These are phyloP conservation scores for Apotomis betuletana DNA, from an alignment of 2,888 invertebrate species.

Conservation along the genomic window DNA sequence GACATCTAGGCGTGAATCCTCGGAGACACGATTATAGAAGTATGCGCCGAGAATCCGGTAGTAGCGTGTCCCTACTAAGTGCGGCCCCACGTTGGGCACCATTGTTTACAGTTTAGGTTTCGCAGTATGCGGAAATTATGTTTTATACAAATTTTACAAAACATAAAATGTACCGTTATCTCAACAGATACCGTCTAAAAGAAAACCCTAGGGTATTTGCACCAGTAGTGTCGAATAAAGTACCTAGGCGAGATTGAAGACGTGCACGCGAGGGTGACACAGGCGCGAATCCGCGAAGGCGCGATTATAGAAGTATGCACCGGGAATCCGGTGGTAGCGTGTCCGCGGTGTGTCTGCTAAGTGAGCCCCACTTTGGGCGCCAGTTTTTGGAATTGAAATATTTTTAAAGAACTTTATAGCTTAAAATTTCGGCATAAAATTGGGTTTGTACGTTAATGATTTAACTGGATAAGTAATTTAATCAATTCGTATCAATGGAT, in stretches of 20 bases:
- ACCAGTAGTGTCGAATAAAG: constrained; percentile 53
- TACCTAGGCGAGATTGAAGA: constrained; percentile 59
- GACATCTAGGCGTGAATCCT: constrained; percentile 62
- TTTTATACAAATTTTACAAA: too few species aligned
- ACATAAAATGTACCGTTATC: too few species aligned
- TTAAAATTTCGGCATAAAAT: too few species aligned
- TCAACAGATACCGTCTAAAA: constrained; percentile 51
- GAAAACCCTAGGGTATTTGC: constrained; percentile 70
- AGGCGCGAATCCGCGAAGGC: constrained; percentile 59
- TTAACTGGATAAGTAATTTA: too few species aligned
- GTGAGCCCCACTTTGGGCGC: constrained; percentile 32
- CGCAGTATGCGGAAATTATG: too few species aligned
- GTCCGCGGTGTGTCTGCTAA: constrained; percentile 33
- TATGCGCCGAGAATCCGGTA: constrained; percentile 66
- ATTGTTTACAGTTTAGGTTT: not conserved
- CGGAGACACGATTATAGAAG: constrained; percentile 69
- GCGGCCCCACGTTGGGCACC: constrained; percentile 33
- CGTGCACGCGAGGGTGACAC: constrained; percentile 71
- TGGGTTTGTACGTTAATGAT: too few species aligned
- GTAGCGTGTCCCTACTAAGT: constrained; percentile 47
- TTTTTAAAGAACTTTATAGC: too few species aligned
- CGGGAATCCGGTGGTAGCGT: constrained; percentile 59
- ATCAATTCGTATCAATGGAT: too few species aligned
- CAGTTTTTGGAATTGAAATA: not conserved
- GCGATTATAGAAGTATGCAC: constrained; percentile 73